Percentiles rank a stretch among this genome's conserved stretches.
phyloP scores from a whole-genome alignment of 37 sponge, comb jelly and placozoan species.

The Hormiphora californensis region DNA sequence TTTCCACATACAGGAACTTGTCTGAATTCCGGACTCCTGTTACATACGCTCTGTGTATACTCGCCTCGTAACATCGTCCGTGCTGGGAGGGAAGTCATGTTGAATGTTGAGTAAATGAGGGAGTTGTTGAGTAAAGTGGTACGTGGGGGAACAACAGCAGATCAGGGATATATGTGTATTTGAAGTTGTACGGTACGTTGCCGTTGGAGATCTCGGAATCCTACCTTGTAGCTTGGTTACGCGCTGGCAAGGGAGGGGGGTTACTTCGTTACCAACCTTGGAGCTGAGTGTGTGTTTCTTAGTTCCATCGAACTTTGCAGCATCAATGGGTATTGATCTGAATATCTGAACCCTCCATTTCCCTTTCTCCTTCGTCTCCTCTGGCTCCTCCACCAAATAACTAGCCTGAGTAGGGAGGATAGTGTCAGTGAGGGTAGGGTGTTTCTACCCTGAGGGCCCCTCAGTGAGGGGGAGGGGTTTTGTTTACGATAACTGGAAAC shows the following conservation, averaged over 20 bases:
- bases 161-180: too few relatives aligned
- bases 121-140: not conserved
- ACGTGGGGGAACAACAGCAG: not conserved
- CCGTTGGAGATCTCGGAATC: too few relatives aligned
- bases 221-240: not conserved
- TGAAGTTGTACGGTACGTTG: too few relatives aligned
- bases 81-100: not conserved
- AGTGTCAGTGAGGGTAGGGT: not conserved
- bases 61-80: slow-evolving; percentile 48
- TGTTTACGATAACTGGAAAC: not conserved
- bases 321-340: slow-evolving; percentile 29
- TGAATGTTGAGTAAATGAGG: not conserved
- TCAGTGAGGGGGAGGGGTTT: not conserved
- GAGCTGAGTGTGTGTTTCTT: not conserved
- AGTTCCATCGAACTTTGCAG: slow-evolving; percentile 30
- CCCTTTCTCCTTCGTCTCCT: not conserved
- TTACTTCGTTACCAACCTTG: not conserved
- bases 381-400: not conserved
- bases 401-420: not conserved
- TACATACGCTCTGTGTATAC: slow-evolving; percentile 43
- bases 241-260: not conserved
- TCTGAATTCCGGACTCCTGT: slow-evolving; percentile 10
- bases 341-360: slow-evolving; percentile 9
- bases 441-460: not conserved
- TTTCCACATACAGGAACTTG: slow-evolving; percentile 20